Conservation (phyloP, 1,140 invertebrate genomes). For the Platyura marginata region DNA sequence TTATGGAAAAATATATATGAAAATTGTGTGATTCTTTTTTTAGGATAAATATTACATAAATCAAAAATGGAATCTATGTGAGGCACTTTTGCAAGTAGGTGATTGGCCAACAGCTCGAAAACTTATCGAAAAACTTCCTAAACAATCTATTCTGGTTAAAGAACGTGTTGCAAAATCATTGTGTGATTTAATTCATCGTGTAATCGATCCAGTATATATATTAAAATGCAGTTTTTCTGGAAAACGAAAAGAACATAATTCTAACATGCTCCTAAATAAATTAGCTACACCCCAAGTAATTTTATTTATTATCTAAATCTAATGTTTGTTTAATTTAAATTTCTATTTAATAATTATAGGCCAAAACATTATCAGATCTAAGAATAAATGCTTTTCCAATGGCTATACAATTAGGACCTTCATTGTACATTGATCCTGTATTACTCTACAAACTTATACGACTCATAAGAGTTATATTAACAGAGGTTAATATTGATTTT, state of each 20-base stretch:
- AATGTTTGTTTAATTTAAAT: too few species aligned
- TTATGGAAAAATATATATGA: neutral
- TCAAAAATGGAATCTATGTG: constrained; percentile 85
- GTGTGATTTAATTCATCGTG: constrained; percentile 60
- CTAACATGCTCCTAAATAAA: neutral
- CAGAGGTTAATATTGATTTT: constrained; percentile 17
- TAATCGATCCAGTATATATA: constrained; percentile 79
- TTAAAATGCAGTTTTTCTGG: constrained; percentile 32
- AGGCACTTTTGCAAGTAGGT: constrained; percentile 72
- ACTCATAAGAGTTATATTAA: constrained; percentile 25
- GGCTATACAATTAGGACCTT: constrained; percentile 68
- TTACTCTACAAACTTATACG: constrained; percentile 74
- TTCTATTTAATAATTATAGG: too few species aligned
- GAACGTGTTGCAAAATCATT: constrained; percentile 60
- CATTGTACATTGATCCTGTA: constrained; percentile 71
- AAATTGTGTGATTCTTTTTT: neutral
- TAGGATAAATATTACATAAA: constrained; percentile 50
- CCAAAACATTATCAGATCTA: constrained; percentile 49
- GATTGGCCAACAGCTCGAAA: constrained; percentile 73
- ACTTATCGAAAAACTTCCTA: constrained; percentile 65
- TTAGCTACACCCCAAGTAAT: constrained; percentile 9
- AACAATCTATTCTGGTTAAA: constrained; percentile 59
- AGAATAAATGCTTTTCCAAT: constrained; percentile 70
- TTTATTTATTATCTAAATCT: too few species aligned
- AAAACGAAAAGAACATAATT: neutral